phyloP scores from a whole-genome alignment of 2,888 invertebrate species.

The Cataglyphis livida region DNA sequence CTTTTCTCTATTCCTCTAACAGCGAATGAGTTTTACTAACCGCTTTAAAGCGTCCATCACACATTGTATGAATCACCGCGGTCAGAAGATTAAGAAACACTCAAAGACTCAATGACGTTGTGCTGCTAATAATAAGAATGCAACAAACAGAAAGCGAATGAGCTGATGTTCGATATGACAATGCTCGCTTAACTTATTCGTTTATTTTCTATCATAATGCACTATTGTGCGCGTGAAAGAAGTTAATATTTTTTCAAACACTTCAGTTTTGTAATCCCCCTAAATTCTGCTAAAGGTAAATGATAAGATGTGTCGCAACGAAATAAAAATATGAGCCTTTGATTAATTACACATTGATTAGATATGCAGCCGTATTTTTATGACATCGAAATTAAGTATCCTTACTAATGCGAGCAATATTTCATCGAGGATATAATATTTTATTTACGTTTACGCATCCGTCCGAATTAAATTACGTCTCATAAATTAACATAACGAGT shows the following conservation, averaged over 20 bases:
- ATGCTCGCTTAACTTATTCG: background rate
- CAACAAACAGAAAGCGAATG: slow-evolving; percentile 13
- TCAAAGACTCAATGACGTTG: slow-evolving; percentile 25
- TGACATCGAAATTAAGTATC: background rate
- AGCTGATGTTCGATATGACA: slow-evolving; percentile 1
- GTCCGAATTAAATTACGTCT: slow-evolving; percentile 12
- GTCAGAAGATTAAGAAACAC: slow-evolving; percentile 53
- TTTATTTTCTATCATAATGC: background rate
- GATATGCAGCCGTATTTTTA: background rate
- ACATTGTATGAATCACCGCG: slow-evolving; percentile 68
- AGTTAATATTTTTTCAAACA: background rate
- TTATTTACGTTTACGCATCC: background rate
- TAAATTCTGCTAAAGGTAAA: slow-evolving; percentile 1
- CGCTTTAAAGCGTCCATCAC: slow-evolving; percentile 72
- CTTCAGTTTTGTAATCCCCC: background rate
- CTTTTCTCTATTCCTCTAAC: slow-evolving; percentile 20
- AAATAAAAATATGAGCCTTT: background rate
- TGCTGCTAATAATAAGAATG: slow-evolving; percentile 38
- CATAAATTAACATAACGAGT: slow-evolving; percentile 28
- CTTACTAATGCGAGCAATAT: background rate
- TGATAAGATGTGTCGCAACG: background rate
- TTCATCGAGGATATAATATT: slow-evolving; percentile 15
- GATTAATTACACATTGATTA: slow-evolving; percentile 27
- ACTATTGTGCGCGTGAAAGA: background rate
- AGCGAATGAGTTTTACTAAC: slow-evolving; percentile 74